A percentile compares a stretch with the other conserved stretches of the same genome.
Conservation (phyloP, 2,888 invertebrate species). For the Diplolepis rosae region DNA sequence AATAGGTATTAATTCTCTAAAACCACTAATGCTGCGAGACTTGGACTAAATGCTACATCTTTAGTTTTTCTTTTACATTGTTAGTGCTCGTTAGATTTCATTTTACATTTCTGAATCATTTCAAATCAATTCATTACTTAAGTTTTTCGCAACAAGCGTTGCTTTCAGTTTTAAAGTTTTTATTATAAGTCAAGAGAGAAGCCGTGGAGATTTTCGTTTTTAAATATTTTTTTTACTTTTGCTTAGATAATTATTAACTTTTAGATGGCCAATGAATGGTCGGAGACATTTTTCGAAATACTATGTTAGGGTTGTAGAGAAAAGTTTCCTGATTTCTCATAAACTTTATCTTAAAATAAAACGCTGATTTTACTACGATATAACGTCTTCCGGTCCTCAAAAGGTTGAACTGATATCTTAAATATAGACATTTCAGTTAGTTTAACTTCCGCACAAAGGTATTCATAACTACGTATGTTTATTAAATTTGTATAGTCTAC, state of each 20-base stretch:
- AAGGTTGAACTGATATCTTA: not conserved
- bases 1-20: slow-evolving; percentile 60
- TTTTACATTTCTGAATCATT: not conserved
- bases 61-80: not conserved
- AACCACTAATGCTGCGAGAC: not conserved
- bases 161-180: not conserved
- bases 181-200: slow-evolving; percentile 16
- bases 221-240: not conserved
- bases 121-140: not conserved
- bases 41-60: slow-evolving; percentile 15
- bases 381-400: no score
- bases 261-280: no score
- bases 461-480: not conserved
- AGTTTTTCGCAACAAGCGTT: not conserved
- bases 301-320: no score
- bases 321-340: no score
- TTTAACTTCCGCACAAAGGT: slow-evolving; percentile 6
- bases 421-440: slow-evolving; percentile 1
- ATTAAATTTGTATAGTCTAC: not conserved
- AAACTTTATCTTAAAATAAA: no score
- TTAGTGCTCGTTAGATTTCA: slow-evolving; percentile 16
- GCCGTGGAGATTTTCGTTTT: not conserved
- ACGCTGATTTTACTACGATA: no score
- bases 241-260: no score
- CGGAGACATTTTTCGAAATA: no score